Conservation (phyloP, 2,113 vertebrate species). For the Callipepla squamata region DNA sequence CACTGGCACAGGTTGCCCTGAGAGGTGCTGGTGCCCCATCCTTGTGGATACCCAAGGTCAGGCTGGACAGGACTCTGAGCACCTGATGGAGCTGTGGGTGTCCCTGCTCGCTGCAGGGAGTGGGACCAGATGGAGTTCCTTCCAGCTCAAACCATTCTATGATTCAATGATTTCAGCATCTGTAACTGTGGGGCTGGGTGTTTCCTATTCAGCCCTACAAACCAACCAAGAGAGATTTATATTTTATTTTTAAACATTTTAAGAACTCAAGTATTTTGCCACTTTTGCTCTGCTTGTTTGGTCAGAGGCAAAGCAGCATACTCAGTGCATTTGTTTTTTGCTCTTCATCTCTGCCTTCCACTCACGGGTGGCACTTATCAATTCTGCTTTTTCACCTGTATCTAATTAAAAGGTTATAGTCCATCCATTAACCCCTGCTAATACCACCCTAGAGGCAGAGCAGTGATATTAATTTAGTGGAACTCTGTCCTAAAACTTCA, state of each 20-base stretch:
- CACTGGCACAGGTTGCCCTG: no score
- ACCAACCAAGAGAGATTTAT: not conserved
- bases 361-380: not conserved
- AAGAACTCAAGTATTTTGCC: not conserved
- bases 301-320: not conserved
- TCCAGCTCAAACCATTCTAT: no score
- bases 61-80: no score
- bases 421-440: not conserved
- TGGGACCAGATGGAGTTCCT: no score
- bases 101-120: no score
- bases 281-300: not conserved
- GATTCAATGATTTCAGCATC: not conserved
- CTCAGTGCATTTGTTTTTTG: not conserved
- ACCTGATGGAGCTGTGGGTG: no score
- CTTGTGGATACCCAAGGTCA: no score
- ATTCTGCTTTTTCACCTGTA: constrained; percentile 6
- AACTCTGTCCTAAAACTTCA: not conserved
- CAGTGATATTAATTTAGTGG: not conserved
- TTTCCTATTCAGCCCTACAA: not conserved
- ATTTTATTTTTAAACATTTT: not conserved
- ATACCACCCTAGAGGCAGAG: not conserved
- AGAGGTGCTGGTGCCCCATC: no score
- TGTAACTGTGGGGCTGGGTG: not conserved
- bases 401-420: constrained; percentile 32
- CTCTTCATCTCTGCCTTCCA: not conserved